Evolutionary conservation across 2,888 invertebrate species (phyloP).

Genomic region (Drosophila nr. medialis): DNA sequence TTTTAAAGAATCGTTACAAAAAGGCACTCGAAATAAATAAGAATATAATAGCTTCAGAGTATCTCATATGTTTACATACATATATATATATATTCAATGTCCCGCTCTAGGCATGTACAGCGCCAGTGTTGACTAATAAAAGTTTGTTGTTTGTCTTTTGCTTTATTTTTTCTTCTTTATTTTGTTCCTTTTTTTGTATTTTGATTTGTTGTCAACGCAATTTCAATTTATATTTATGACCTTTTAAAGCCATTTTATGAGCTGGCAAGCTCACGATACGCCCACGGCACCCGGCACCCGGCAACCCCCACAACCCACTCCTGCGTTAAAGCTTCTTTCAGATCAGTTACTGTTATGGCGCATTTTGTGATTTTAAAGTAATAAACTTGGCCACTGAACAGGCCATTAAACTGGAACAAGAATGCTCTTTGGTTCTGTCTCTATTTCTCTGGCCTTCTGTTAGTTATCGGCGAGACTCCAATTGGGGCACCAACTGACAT

Average conservation of each 20-base stretch:
- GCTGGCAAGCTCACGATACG: constrained; percentile 52
- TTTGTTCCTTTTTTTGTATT: constrained; percentile 3
- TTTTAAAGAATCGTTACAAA: no score
- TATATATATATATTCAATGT: not conserved
- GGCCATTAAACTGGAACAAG: constrained; percentile 54
- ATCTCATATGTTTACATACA: no score
- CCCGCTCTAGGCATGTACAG: not conserved
- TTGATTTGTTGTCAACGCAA: constrained; percentile 65
- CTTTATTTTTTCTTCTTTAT: not conserved
- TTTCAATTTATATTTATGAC: constrained; percentile 80
- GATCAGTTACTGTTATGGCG: constrained; percentile 58
- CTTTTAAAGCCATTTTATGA: constrained; percentile 76
- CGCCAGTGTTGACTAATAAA: constrained; percentile 32
- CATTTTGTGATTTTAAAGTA: constrained; percentile 74
- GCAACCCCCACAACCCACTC: not conserved
- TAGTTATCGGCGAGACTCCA: constrained; percentile 63
- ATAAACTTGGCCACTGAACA: constrained; percentile 68
- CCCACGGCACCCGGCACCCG: no score
- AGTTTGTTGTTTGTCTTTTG: constrained; percentile 19
- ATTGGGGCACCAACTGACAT: constrained; percentile 41
- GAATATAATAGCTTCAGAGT: no score
- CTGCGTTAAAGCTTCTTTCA: not conserved
- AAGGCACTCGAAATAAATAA: no score
- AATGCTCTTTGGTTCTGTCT: not conserved
- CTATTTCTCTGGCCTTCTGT: constrained; percentile 22